Evolutionary conservation across 2,113 vertebrate species (phyloP).

Genomic region (Grantiella picta): DNA sequence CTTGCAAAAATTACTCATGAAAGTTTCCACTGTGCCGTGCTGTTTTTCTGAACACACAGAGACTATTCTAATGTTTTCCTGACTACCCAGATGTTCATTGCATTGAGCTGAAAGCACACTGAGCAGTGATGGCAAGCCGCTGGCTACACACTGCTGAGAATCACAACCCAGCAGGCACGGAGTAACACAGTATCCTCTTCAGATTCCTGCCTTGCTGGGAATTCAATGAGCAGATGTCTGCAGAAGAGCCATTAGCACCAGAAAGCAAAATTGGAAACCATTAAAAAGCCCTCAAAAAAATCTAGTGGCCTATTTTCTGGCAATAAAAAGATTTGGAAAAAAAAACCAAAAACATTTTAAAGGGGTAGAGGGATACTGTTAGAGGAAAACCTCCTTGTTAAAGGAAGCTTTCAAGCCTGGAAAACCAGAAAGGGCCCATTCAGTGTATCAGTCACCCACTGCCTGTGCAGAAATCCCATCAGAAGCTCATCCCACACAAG

Average conservation of each 20-base stretch:
- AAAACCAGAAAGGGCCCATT: background rate
- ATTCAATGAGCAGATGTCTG: background rate
- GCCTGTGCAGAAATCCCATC: background rate
- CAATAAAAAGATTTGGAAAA: background rate
- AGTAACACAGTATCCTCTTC: background rate
- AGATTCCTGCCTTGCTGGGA: background rate
- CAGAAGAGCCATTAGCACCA: background rate
- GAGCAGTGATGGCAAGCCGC: background rate
- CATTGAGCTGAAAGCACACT: background rate
- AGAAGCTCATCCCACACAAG: background rate
- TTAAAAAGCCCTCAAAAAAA: background rate
- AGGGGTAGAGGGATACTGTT: background rate
- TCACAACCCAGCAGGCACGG: background rate
- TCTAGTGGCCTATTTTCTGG: background rate
- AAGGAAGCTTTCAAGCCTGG: background rate
- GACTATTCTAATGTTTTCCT: background rate
- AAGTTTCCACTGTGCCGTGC: background rate
- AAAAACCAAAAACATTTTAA: background rate
- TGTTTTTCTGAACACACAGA: background rate
- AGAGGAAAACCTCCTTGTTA: background rate
- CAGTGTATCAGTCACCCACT: background rate
- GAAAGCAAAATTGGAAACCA: background rate
- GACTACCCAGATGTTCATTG: background rate
- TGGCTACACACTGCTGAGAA: background rate
- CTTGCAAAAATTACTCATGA: background rate